Evolutionary conservation across 2,888 invertebrate species (phyloP).

Genomic region (Tryphoninae sp.): DNA sequence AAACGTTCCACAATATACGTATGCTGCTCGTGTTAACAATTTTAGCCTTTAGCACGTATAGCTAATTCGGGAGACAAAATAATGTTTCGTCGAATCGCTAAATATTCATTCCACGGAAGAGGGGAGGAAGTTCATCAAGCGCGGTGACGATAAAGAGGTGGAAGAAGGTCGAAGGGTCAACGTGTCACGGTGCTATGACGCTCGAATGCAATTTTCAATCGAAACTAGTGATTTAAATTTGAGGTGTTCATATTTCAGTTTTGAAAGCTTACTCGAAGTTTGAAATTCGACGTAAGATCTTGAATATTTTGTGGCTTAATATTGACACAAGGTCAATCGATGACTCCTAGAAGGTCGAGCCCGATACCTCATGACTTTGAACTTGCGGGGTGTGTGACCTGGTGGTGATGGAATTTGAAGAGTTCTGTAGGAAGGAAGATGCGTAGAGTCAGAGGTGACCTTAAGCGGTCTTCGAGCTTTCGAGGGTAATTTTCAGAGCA

Average conservation of each 20-base stretch:
- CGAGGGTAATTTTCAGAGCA: slow-evolving; percentile 53
- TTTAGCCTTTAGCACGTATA: not conserved
- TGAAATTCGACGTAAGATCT: not conserved
- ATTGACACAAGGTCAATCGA: not conserved
- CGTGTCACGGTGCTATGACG: no score
- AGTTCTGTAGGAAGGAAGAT: slow-evolving; percentile 23
- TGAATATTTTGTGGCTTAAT: not conserved
- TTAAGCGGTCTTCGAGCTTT: slow-evolving; percentile 60
- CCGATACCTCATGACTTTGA: not conserved
- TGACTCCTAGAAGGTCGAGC: not conserved
- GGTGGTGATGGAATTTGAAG: slow-evolving; percentile 16
- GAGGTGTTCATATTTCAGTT: no score
- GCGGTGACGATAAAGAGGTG: no score
- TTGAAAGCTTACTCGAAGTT: no score
- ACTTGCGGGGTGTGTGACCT: not conserved
- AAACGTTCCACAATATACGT: not conserved
- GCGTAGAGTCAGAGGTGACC: slow-evolving; percentile 61
- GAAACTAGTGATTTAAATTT: no score
- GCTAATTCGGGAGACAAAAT: slow-evolving; percentile 19
- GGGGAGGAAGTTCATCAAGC: no score
- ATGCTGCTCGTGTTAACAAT: not conserved
- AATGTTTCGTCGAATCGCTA: not conserved
- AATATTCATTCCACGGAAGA: not conserved
- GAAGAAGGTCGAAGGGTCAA: no score
- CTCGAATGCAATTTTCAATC: no score